phyloP scores from a whole-genome alignment of 2,797 vertebrate genomes.

The Sebastolobus alascanus region DNA sequence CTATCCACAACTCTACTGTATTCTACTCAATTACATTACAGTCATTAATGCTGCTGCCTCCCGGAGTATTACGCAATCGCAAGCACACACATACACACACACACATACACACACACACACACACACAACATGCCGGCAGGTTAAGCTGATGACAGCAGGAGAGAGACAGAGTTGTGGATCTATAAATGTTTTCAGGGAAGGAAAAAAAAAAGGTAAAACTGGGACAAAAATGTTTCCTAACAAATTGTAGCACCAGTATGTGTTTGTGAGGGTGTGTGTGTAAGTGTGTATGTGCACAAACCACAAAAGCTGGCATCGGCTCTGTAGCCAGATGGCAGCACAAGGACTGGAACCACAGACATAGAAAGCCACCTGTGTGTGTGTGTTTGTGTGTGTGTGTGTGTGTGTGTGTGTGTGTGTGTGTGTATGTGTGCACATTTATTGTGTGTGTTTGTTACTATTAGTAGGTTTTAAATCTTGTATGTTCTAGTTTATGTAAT shows the following conservation, averaged over 20 bases:
- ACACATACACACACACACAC: slow-evolving; percentile 39
- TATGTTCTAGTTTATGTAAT: slow-evolving; percentile 20
- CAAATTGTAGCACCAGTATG: slow-evolving; percentile 41
- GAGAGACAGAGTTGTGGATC: slow-evolving; percentile 47
- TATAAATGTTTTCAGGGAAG: slow-evolving; percentile 49
- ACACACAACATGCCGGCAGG: slow-evolving; percentile 44
- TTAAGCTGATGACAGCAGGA: slow-evolving; percentile 70
- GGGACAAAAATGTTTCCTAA: slow-evolving; percentile 63
- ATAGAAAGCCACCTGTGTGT: slow-evolving; percentile 74
- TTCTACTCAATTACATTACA: slow-evolving; percentile 50
- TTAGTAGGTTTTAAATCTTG: slow-evolving; percentile 17
- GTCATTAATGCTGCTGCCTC: slow-evolving; percentile 40
- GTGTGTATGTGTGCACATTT: slow-evolving; percentile 8
- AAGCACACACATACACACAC: slow-evolving; percentile 31
- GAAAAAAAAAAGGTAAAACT: slow-evolving; percentile 56
- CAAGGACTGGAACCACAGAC: slow-evolving; percentile 66
- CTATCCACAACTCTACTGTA: slow-evolving; percentile 16
- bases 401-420: slow-evolving; percentile 57
- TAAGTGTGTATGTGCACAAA: slow-evolving; percentile 26
- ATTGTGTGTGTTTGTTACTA: slow-evolving; percentile 21
- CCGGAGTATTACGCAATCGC: slow-evolving; percentile 45
- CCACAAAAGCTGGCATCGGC: slow-evolving; percentile 65
- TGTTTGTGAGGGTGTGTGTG: slow-evolving; percentile 16
- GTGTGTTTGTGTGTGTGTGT: slow-evolving; percentile 55
- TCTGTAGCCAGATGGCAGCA: slow-evolving; percentile 76